Base-by-base conservation (phyloP, 35 echinoderm and acorn worm species). In the Holothuria glaberrima region DNA sequence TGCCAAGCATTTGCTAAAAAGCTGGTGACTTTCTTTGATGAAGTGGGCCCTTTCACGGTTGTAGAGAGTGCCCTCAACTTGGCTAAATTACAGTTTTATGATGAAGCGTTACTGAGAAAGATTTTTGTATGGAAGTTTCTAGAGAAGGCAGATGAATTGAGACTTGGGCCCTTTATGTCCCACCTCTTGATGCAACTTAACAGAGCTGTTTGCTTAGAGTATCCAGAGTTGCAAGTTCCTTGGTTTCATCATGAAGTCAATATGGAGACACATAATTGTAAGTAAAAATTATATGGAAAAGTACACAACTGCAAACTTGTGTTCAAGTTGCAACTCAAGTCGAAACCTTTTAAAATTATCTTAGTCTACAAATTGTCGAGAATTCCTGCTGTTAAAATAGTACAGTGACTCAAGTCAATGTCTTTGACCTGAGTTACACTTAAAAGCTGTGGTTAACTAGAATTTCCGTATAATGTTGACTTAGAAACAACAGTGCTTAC, bases 121-220 rank as follows among this genome's bases (percentile, higher is more conserved):
- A 86, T 91, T 20, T 91, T 91, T 50, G 58, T 35, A 9, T 57
- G 82, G 64, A 12, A 57, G 36, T 91, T 91, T 29, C 32, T 91
- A 19, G 21, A 44, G 28, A 73, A 62, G 12, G 33, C 86, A 21
- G 90, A 91, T 31, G 21, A 70, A 30, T 79, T 75, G 68, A 19
- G 2, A 66, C 46, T 44, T 34, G 71, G 30, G 28, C 26, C 35
- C 4, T 24, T 80, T 32, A 73, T 59, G 38, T 86, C 90, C 30
- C 26, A 59, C 59, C 65, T 86, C 24, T 61, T 91, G 21, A 82
- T 71, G 75, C 41, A 91, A 21, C 31, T 91, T 65, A 91, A 91
- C 28, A 54, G 90, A 57, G 82, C 82, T 10, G 90, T 91, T 12
- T 91, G 90, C 33, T 67, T 91, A 59, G 90, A 91, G 25, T 91